Conservation (phyloP, 2,113 vertebrate genomes). For the Phyllopteryx taeniolatus region DNA sequence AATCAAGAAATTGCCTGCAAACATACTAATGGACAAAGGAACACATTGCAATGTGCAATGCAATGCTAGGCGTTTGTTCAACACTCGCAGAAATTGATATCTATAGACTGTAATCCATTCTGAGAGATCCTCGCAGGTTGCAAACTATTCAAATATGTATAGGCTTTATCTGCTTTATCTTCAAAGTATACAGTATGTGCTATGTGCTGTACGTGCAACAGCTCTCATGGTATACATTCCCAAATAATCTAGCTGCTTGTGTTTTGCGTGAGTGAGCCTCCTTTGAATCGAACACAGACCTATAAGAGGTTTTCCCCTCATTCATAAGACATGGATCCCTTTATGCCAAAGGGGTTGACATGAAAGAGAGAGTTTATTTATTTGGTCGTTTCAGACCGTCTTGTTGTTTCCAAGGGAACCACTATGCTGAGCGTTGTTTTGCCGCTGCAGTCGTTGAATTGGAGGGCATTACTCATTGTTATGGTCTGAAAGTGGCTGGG, state of each 20-base stretch:
- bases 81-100: slow-evolving; percentile 10
- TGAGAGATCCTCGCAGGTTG: slow-evolving; percentile 24
- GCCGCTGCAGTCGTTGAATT: slow-evolving; percentile 63
- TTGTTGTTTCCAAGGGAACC: slow-evolving; percentile 69
- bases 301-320: background rate
- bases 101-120: slow-evolving; percentile 39
- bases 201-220: background rate
- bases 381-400: slow-evolving; percentile 48
- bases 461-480: slow-evolving; percentile 61
- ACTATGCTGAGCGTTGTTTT: slow-evolving; percentile 41
- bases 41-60: background rate
- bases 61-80: background rate
- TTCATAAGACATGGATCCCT: background rate
- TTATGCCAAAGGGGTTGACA: slow-evolving; percentile 10
- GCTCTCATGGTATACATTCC: background rate
- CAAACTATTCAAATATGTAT: background rate
- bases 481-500: slow-evolving; percentile 67
- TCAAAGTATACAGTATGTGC: background rate
- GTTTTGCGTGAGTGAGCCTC: background rate
- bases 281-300: slow-evolving; percentile 8
- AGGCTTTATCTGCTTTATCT: background rate
- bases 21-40: background rate
- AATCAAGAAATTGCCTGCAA: background rate
- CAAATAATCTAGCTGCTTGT: background rate
- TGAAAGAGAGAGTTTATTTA: slow-evolving; percentile 41